Conservation (phyloP, 2,113 vertebrate species). For the Tragelaphus scriptus region DNA sequence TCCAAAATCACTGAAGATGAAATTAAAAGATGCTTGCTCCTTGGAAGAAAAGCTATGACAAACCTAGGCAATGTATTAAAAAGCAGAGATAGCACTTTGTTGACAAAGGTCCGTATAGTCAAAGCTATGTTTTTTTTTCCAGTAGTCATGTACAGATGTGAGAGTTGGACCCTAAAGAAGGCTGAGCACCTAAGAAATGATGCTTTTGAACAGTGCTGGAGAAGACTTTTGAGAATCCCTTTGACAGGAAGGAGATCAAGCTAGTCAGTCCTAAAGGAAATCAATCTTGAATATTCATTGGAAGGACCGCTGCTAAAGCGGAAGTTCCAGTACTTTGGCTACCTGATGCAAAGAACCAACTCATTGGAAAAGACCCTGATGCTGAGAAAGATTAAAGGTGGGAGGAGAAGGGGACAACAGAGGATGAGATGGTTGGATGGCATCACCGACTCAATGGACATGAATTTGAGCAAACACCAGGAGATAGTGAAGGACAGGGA, state of each 20-base stretch:
- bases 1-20: neutral
- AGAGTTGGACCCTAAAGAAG: neutral
- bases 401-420: neutral
- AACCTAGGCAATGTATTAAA: neutral
- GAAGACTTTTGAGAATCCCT: neutral
- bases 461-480: neutral
- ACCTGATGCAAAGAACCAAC: neutral
- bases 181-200: neutral
- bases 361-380: neutral
- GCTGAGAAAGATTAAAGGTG: neutral
- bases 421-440: neutral
- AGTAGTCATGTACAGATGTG: neutral
- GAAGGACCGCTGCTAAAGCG: neutral
- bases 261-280: neutral
- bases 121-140: neutral
- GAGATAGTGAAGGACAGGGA: neutral
- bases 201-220: neutral
- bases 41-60: neutral
- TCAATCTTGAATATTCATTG: neutral
- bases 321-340: neutral
- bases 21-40: neutral
- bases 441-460: neutral
- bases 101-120: neutral
- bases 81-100: neutral
- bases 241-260: neutral